Conservation (phyloP, 2,113 vertebrate species). For the Passer domesticus region DNA sequence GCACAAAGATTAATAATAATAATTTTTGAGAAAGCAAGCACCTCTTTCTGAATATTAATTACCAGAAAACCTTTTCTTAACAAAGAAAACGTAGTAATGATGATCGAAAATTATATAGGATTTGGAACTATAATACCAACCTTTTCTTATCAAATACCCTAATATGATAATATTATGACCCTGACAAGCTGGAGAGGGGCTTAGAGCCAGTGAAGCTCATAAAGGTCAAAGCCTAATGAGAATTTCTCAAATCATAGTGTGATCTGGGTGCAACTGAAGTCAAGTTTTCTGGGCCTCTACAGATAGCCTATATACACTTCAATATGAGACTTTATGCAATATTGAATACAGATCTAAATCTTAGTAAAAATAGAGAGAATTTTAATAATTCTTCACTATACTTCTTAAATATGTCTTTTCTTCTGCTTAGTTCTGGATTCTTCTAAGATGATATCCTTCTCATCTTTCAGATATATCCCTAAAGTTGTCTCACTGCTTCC, state of each 20-base stretch:
- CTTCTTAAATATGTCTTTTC: background rate
- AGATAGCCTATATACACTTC: background rate
- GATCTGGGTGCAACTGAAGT: background rate
- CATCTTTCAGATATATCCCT: background rate
- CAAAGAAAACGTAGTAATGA: background rate
- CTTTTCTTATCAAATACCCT: background rate
- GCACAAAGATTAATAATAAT: background rate
- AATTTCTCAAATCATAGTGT: background rate
- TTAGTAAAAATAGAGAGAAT: background rate
- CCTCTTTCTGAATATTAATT: background rate
- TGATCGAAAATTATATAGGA: background rate
- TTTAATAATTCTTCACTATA: background rate
- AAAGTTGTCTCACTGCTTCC: background rate
- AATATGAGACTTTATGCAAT: background rate
- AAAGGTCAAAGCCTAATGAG: background rate
- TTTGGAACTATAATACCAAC: background rate
- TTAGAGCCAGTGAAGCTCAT: background rate
- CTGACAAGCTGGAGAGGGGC: background rate
- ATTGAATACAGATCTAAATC: background rate
- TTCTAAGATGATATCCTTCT: background rate
- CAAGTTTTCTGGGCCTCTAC: background rate
- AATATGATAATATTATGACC: background rate
- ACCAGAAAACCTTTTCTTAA: background rate
- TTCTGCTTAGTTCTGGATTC: background rate
- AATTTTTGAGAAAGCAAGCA: background rate